Conservation (phyloP, 2,797 vertebrate species). For the Limnodromus scolopaceus region DNA sequence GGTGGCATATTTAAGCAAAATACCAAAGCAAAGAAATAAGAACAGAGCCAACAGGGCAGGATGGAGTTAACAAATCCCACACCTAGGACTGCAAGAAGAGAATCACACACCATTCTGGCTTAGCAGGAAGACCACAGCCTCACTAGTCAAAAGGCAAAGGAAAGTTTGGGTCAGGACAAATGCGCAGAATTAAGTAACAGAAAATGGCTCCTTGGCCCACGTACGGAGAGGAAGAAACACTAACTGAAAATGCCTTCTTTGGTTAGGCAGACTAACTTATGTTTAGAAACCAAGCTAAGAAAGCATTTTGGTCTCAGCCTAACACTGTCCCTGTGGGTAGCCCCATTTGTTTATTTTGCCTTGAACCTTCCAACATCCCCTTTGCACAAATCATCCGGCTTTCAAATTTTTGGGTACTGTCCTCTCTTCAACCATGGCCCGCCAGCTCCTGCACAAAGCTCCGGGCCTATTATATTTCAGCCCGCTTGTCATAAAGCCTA, state of each 20-base stretch:
- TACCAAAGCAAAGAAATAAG: not conserved
- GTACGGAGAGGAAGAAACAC: not conserved
- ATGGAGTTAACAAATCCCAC: not conserved
- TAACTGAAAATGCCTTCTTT: conserved; percentile 22
- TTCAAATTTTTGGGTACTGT: not conserved
- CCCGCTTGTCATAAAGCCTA: conserved; percentile 31
- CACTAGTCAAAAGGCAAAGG: not conserved
- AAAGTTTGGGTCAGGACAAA: not conserved
- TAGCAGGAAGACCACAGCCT: not conserved
- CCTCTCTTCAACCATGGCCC: conserved; percentile 2
- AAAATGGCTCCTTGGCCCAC: not conserved
- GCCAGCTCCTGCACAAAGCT: conserved; percentile 2
- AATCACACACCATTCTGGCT: not conserved
- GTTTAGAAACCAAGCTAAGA: conserved; percentile 17
- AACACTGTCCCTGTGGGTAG: conserved; percentile 22
- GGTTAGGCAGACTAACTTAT: not conserved
- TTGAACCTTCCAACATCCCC: conserved; percentile 26
- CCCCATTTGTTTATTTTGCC: conserved; percentile 34
- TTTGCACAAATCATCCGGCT: conserved; percentile 32
- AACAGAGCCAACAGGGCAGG: not conserved
- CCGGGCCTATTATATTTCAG: conserved; percentile 30
- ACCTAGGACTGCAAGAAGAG: not conserved
- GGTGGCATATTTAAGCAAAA: not conserved
- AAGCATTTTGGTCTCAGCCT: conserved; percentile 1
- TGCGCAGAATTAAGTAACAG: not conserved